Evolutionary conservation across 2,888 invertebrate species (phyloP), one percentile per base, ranked within the genome.

Genomic region (Xestia rhomboidea): DNA sequence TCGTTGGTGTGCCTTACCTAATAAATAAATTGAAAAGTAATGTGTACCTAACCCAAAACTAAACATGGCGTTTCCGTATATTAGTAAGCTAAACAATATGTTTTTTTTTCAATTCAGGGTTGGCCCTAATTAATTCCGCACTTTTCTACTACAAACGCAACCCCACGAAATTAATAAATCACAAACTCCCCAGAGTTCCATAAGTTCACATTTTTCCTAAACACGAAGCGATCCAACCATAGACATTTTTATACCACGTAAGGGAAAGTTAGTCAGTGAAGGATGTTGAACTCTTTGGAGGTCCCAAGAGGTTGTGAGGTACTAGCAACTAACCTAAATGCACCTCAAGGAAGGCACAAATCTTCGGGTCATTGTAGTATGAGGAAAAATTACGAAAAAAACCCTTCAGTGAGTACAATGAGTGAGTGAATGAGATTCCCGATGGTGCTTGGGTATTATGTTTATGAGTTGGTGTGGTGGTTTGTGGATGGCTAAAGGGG

Each of bases 341-440:
- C 73, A 84, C 81, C 77, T 64, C 66, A 64, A 74, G 83, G 77
- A 77, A 71, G 83, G 75, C 73, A 84, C 72, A 77, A 79, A 84
- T 87, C 82, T 82, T 68, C 76, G 72, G 82, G 84, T 85, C 86
- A 87, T 87, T 79, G 81, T 76, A 13, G 64, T 62, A 78, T 38
- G 68, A 87, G 87, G 86, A 87, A 87, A 87, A 85, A 84, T 84
- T 77, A 85, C 73, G 76, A 64, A 71, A 80, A 80, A 79, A 82
- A 75, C 81, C 75, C 77, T 81, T 71, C 54, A 71, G 69, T 69
- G 34, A 21, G 57, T 63, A 83, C 72, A 71, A 74, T 82, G 68
- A 72, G 21, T 27, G 67, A 77, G 73, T 73, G 83, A 81, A 83
- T 76, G 63, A 73, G 69, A 77, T 67, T 75, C 75, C 74, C 75